Evolutionary conservation across 2,797 vertebrate species (phyloP).

Genomic region (Sebastiscus tertius): DNA sequence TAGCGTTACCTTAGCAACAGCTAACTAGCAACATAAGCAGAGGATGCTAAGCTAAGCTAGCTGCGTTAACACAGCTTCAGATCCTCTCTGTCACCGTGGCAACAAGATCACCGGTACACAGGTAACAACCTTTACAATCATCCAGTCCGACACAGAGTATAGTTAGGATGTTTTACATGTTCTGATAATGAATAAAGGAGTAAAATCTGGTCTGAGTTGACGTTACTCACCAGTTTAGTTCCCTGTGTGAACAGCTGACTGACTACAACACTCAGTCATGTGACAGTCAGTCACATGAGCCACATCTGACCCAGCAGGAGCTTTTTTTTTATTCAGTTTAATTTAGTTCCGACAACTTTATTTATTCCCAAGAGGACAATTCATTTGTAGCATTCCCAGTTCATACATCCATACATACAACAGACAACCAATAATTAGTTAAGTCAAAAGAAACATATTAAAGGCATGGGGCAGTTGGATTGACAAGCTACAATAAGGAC

Average conservation of each 20-base stretch:
- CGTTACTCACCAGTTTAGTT: constrained; percentile 60
- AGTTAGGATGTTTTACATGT: rapidly evolving
- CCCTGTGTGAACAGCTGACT: constrained; percentile 64
- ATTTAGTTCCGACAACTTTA: too few relatives aligned
- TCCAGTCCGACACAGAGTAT: background rate
- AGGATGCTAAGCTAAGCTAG: constrained; percentile 49
- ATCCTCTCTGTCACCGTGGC: background rate
- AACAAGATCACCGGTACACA: background rate
- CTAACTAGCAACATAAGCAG: background rate
- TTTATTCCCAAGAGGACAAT: too few relatives aligned
- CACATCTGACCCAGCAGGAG: background rate
- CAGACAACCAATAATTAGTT: too few relatives aligned
- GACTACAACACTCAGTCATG: constrained; percentile 75
- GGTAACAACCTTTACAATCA: rapidly evolving
- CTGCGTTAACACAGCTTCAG: constrained; percentile 24
- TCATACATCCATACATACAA: too few relatives aligned
- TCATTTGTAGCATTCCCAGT: too few relatives aligned
- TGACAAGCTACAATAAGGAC: too few relatives aligned
- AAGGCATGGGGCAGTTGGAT: too few relatives aligned
- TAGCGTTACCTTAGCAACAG: background rate
- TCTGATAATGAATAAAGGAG: background rate
- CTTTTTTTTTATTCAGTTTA: too few relatives aligned
- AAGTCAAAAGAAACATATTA: too few relatives aligned
- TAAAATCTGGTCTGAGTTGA: background rate
- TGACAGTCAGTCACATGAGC: constrained; percentile 80